phyloP scores from a whole-genome alignment of 2,113 vertebrate genomes.

The Colaptes auratus region DNA sequence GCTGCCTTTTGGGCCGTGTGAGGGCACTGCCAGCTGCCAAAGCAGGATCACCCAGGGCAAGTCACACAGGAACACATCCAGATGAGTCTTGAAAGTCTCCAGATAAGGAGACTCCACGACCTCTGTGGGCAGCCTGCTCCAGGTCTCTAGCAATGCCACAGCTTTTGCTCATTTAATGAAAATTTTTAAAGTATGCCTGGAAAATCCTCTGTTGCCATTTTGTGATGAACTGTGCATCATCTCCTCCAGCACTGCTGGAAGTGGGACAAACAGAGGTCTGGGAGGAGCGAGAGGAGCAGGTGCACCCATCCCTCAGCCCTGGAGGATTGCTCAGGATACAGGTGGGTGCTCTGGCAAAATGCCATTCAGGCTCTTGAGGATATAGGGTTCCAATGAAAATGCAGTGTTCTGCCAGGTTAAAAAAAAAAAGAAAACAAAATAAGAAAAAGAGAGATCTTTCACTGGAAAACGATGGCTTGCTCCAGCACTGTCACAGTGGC shows the following conservation, averaged over 20 bases:
- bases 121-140: no score
- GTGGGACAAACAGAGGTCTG: background rate
- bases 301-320: background rate
- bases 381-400: background rate
- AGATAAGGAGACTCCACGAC: no score
- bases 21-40: no score
- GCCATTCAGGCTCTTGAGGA: background rate
- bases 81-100: no score
- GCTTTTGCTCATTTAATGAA: background rate
- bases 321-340: background rate
- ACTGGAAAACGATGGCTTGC: background rate
- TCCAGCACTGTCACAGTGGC: background rate
- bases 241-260: background rate
- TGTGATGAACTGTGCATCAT: background rate
- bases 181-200: background rate
- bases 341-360: background rate
- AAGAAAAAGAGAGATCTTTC: background rate
- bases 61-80: no score
- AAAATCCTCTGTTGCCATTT: no score
- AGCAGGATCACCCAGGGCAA: no score
- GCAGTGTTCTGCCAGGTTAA: background rate
- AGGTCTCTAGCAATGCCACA: no score
- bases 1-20: no score
- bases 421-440: background rate
- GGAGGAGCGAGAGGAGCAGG: rapidly evolving